These are phyloP conservation scores for Rhipidura dahli DNA, from an alignment of 2,113 vertebrate genomes.

Conservation along the genomic window DNA sequence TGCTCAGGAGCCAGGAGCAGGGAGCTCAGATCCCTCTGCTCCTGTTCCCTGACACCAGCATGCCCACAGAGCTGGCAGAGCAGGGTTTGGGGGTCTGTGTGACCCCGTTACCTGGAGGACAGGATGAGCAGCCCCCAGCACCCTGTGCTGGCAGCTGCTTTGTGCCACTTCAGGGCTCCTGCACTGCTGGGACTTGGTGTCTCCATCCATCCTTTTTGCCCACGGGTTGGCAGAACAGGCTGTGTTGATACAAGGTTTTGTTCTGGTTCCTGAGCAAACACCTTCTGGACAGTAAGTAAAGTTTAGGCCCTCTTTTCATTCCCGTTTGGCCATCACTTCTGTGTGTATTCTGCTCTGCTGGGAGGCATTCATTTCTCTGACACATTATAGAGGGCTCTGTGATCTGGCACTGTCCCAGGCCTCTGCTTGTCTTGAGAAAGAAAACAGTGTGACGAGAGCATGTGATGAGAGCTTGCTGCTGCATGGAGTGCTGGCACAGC, in stretches of 20 bases:
- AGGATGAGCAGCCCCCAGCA: not conserved
- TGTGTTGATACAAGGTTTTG: not conserved
- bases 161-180: not conserved
- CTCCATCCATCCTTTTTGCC: not conserved
- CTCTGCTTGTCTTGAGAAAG: not conserved
- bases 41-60: fast-evolving
- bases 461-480: not conserved
- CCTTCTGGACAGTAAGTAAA: not conserved
- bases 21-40: not conserved
- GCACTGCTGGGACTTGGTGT: not conserved
- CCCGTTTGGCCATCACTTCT: not conserved
- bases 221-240: not conserved
- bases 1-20: not conserved
- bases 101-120: not conserved
- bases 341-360: not conserved
- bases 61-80: fast-evolving
- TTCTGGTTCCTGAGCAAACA: not conserved
- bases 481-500: not conserved
- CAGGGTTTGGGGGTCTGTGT: not conserved
- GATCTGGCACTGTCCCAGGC: not conserved
- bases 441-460: fast-evolving
- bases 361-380: not conserved
- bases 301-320: not conserved
- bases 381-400: fast-evolving
- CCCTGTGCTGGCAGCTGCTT: not conserved